Evolutionary conservation across 2,888 invertebrate species (phyloP), one percentile per base, ranked within the genome.

Genomic region (Boloria euphrosyne): DNA sequence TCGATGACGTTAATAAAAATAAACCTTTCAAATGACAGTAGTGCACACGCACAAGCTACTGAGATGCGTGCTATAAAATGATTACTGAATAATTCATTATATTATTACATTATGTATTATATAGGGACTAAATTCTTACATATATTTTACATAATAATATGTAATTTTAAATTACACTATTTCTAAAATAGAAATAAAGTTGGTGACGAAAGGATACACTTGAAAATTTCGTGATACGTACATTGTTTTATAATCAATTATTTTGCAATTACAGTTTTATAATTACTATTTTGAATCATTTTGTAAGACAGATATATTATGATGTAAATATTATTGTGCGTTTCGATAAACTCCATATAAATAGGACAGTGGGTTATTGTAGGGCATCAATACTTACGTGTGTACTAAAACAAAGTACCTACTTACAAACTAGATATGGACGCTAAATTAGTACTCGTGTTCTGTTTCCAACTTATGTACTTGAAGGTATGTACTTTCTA

Each of bases 321-420:
- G 69, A 69, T 60, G 61, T 58, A 71, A 69, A 18, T 65, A 62
- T 46, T 54, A 50, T 65, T 65, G 52, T 62, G 62, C 65, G 46
- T 43, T 55, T 57, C 46, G 70, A 67, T 72, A 68, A 68, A 55
- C 51, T 55, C 50, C 52, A 63, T 74, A 75, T 75, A 75, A 72
- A 75, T 75, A 71, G 75, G 74, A 68, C 69, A 74, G 62, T 74
- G 54, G 71, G 73, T 72, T 72, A 73, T 46, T 50, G 47, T 27
- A 52, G 60, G 47, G 43, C 65, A 68, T 70, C 69, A 71, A 62
- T 66, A 52, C 62, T 49, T 17, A 52, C 47, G 54, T 51, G 44
- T 27, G 50, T 58, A 54, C 18, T 57, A 59, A 31, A 52, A 22
- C 53, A 58, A 53, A 52, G 51, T 47, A 63, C 59, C 14, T 7